phyloP scores from a whole-genome alignment of 1,140 invertebrate genomes.

The Solenopsis fugax region DNA sequence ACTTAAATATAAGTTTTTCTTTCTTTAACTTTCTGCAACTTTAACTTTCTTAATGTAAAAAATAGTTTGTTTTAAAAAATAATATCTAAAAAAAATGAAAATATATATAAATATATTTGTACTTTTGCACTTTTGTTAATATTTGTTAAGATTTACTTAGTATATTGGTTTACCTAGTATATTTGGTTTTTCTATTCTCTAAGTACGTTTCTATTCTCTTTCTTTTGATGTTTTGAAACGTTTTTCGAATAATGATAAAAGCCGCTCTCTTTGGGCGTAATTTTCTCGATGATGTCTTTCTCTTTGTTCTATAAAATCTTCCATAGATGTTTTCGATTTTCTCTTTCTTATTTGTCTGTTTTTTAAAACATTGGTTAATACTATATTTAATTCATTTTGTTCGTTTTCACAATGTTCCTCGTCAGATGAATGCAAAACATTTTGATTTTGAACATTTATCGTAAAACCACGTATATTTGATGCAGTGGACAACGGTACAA shows the following conservation, averaged over 20 bases:
- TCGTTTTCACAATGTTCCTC: neutral
- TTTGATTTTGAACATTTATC: neutral
- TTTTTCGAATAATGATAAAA: slow-evolving; percentile 29
- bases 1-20: too few relatives aligned
- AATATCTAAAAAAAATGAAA: too few relatives aligned
- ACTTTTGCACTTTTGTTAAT: too few relatives aligned
- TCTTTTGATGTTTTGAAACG: neutral
- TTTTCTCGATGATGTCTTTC: slow-evolving; percentile 10
- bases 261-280: neutral
- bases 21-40: too few relatives aligned
- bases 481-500: neutral
- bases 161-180: neutral
- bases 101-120: too few relatives aligned
- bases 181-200: neutral
- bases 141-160: too few relatives aligned
- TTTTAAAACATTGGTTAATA: neutral
- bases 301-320: slow-evolving; percentile 20
- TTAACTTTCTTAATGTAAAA: too few relatives aligned
- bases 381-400: slow-evolving; percentile 12
- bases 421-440: slow-evolving; percentile 1
- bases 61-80: too few relatives aligned
- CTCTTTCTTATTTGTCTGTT: slow-evolving; percentile 16
- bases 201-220: neutral
- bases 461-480: neutral
- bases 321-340: slow-evolving; percentile 9